Conservation (phyloP, 2,888 invertebrate genomes). For the Itoplectis maculator region DNA sequence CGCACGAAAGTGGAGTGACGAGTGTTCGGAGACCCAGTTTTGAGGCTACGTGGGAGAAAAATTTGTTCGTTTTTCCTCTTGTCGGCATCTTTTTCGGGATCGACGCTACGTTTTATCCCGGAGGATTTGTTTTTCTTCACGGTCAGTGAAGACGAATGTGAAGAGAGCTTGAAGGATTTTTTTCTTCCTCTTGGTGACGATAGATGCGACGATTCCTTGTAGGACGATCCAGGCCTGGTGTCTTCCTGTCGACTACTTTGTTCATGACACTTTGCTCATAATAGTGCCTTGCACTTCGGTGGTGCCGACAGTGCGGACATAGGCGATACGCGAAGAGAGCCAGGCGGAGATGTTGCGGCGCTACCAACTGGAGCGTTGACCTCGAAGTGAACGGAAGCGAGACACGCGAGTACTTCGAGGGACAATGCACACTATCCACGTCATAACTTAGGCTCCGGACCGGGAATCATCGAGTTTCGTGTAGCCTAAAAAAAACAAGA, state of each 20-base stretch:
- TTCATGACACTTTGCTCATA: background rate
- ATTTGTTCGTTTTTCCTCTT: background rate
- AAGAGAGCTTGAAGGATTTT: background rate
- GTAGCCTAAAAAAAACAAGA: background rate
- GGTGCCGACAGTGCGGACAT: background rate
- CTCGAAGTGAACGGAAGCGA: constrained; percentile 72
- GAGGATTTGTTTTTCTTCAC: background rate
- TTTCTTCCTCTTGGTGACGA: background rate
- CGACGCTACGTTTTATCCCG: background rate
- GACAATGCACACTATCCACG: constrained; percentile 39
- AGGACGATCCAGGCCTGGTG: background rate
- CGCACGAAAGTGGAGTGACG: constrained; percentile 18
- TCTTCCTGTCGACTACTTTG: constrained; percentile 24
- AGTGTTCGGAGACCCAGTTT: constrained; percentile 3
- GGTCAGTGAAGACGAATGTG: too few species aligned
- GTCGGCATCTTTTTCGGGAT: background rate
- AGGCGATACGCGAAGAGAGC: constrained; percentile 38
- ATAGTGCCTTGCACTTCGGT: too few species aligned
- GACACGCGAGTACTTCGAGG: constrained; percentile 61
- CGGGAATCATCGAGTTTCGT: background rate
- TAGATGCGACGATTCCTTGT: background rate
- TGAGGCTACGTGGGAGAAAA: background rate
- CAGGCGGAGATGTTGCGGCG: constrained; percentile 61
- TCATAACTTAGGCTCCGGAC: constrained; percentile 8
- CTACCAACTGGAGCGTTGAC: constrained; percentile 71